Base-by-base conservation (phyloP, 2,113 vertebrate species). In the rat (Rattus norvegicus) region DNA sequence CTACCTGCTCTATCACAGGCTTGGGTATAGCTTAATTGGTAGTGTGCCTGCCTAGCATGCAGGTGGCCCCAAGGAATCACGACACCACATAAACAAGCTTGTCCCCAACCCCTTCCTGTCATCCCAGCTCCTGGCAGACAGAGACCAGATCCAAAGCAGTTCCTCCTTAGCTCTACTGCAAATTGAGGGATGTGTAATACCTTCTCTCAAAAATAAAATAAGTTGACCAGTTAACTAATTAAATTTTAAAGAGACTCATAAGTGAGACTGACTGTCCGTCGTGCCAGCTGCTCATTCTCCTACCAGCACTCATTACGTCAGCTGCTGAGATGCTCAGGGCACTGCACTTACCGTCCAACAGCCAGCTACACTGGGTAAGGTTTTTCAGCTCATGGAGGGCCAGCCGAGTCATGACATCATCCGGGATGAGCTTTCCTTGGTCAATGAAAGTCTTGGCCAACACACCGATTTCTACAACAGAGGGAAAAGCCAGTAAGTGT, bases 371-470 rank as follows among this genome's bases (percentile, higher is more conserved):
- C 1, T 59, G 95, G 28, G 98, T 97, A 56, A 99, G 97, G 6
- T 88, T 96, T 95, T 98, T 99, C 86, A 99, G 98, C 96, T 99
- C 99, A n/a, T 96, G 98, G 85, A 99, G 98, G 97, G 99, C 98
- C 92, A 99, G 98, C 8, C 98, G 99, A 26, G 99, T 99, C 97
- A 99, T 99, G 97, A 99, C 98, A 56, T 99, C 99, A 97, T 99
- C 99, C 20, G 99, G 99, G 91, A 99, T 99, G 97, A 99, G 99
- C 97, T 98, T 99, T 90, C 99, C 99, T 98, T 99, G 99, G 97
- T 99, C 99, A 69, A 99, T 99, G 93, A 99, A 99, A n/a, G 99
- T 98, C 98, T 99, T 99, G 98, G 99, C 99, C 98, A 99, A 95
- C 65, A 99, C 98, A 69, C 99, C 99, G 84, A 99, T 98, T 98